Base-by-base conservation (phyloP, 2,888 invertebrate genomes). In the Cinara cedri region DNA sequence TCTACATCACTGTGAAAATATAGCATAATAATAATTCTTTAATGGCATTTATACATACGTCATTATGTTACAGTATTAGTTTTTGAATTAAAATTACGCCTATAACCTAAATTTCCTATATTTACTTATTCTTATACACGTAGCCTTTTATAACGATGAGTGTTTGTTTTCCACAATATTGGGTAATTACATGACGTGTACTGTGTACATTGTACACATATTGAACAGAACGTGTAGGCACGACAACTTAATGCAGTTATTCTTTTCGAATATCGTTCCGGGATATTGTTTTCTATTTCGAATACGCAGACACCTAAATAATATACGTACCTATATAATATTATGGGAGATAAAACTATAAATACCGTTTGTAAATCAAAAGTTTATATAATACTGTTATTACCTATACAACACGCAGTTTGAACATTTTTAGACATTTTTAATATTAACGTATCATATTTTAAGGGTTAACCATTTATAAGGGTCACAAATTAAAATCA, bases 1-100 rank as follows among this genome's bases (percentile, higher is more conserved):
- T 24, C 14, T 10, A 3, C 16, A 8, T 34, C 44, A n/a, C 8
- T 34, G 21, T n/a, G 19, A 9, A 21, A 46, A 46, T 46, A 54
- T 51, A 11, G n/a, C n/a, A 34, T 34, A 34, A 34, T 34, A 34
- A 34, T 34, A 34, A 34, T 57, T 42, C 10, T 21, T 42, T 21
- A 44, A 14, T 66, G 6, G 13, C 57, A 46, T 57, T 72, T 72
- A n/a, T n/a, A 57, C 42, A 72, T 65, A n/a, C n/a, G n/a, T n/a
- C n/a, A n/a, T n/a, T n/a, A 54, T 49, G 57, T 71, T 60, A n/a
- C n/a, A 24, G 44, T 44, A 57, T 44, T 26, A n/a, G 44, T 24
- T 72, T 24, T 57, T 11, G 24, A 42, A 57, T 24, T 3, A 55
- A 9, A 55, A 9, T 21, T 65, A 24, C n/a, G 42, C 34, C 10